Base-by-base conservation (phyloP, 2,113 vertebrate species). In the Stercorarius parasiticus region DNA sequence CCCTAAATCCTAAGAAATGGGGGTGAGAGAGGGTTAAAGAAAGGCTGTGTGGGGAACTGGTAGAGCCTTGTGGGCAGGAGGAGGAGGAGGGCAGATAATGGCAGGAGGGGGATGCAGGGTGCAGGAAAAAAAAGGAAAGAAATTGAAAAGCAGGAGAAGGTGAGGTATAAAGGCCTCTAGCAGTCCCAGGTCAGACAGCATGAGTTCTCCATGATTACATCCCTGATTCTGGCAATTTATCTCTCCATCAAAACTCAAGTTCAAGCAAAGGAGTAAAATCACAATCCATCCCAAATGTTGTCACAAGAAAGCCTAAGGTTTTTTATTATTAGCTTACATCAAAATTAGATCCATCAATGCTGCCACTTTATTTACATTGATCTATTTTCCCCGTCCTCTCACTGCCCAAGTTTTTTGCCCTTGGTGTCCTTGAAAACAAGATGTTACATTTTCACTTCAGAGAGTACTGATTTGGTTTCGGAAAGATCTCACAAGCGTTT, bases 221-320 rank as follows among this genome's bases (percentile, higher is more conserved):
- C 74, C 59, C 56, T 88, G 82, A 95, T 96, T 97, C 58, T 82
- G 45, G 52, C 72, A 74, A 32, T 82, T 80, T 76, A 27, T 49
- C 66, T 66, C 50, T 80, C 49, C 84, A 81, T 90, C 86, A 96
- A 95, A 93, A 82, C 30, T 86, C 47, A 93, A 74, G 64, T 78
- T 95, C 78, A 91, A 92, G 77, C 18, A 95, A 94, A 88, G 52
- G 58, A 90, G 81, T 91, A 77, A 89, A 97, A 93, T 87, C 58
- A 58, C 38, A 84, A 91, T 96, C 91, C 78, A 91, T 38, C 50
- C n/a, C 84, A 92, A 93, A 77, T 52, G 45, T 53, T 55, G 30
- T 65, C 9, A 3, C 20, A 72, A 74, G 65, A 79, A 96, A 91
- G 78, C 15, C 52, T 52, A 87, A 95, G 29, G 26, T 64, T 86